phyloP scores from a whole-genome alignment of 2,113 vertebrate species.

The Triplophysa siluroides region DNA sequence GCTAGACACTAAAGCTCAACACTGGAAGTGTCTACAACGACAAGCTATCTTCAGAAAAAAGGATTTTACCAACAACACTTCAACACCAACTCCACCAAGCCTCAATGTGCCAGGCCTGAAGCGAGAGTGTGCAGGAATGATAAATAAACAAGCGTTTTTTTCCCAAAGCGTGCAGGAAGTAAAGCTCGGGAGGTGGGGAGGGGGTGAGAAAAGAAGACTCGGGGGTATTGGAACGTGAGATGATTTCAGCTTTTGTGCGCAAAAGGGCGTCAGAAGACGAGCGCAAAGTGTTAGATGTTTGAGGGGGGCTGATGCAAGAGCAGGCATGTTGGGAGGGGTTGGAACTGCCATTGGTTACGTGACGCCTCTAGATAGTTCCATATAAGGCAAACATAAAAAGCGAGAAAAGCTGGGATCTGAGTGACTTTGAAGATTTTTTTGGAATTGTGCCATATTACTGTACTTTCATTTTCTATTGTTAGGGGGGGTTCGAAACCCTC shows the following conservation, averaged over 20 bases:
- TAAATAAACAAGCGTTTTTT: conserved; percentile 70
- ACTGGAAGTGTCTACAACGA: conserved; percentile 58
- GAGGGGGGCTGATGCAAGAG: conserved; percentile 70
- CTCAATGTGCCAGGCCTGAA: conserved; percentile 70
- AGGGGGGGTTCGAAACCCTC: neutral
- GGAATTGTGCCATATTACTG: too few species aligned
- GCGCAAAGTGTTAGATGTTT: conserved; percentile 68
- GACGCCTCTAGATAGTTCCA: conserved; percentile 29
- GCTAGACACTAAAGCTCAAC: neutral
- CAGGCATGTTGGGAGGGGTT: neutral
- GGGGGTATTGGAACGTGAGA: conserved; percentile 68
- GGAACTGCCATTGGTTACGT: conserved; percentile 5
- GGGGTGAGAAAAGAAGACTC: conserved; percentile 68
- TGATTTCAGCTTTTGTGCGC: conserved; percentile 69
- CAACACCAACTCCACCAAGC: conserved; percentile 47
- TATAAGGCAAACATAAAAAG: neutral
- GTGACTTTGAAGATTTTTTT: too few species aligned
- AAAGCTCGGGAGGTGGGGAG: conserved; percentile 51
- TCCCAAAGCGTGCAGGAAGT: conserved; percentile 60
- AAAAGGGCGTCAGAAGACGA: conserved; percentile 74
- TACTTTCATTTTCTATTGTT: neutral
- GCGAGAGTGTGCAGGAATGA: conserved; percentile 70
- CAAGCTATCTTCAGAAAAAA: conserved; percentile 60
- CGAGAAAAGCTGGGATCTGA: neutral
- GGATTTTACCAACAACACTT: conserved; percentile 41